phyloP scores from a whole-genome alignment of 2,797 vertebrate genomes.

The Cetoscarus ocellatus region DNA sequence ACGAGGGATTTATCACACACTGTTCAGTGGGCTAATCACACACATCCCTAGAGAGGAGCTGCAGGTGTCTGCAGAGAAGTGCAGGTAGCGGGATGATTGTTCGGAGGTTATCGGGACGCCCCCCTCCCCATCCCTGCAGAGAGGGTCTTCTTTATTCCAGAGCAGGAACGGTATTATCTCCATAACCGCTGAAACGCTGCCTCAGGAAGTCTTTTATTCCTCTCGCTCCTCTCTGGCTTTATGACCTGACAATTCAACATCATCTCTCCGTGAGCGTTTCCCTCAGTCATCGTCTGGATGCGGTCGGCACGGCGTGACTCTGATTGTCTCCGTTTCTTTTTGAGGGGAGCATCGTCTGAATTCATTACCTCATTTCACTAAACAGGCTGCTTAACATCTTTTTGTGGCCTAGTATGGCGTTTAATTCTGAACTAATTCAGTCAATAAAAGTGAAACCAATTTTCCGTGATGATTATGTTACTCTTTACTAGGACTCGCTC shows the following conservation, averaged over 20 bases:
- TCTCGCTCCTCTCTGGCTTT: constrained; percentile 28
- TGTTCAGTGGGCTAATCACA: too few species aligned
- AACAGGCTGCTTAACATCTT: constrained; percentile 18
- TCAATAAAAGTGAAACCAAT: constrained; percentile 35
- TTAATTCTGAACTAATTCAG: constrained; percentile 40
- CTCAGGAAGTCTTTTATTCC: constrained; percentile 38
- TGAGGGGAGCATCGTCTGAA: constrained; percentile 36
- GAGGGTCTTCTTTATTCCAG: constrained; percentile 53
- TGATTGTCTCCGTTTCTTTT: constrained; percentile 45
- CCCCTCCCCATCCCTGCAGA: constrained; percentile 10
- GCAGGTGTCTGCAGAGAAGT: neutral
- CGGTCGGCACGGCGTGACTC: constrained; percentile 23
- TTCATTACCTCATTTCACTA: constrained; percentile 45
- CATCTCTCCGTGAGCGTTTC: constrained; percentile 34
- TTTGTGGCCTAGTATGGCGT: neutral
- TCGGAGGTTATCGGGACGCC: constrained; percentile 19
- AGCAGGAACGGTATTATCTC: constrained; percentile 62
- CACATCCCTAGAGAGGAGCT: neutral
- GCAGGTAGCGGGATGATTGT: constrained; percentile 8
- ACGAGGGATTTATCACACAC: too few species aligned
- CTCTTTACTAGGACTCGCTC: constrained; percentile 33
- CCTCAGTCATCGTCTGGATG: constrained; percentile 42
- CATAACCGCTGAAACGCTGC: constrained; percentile 56
- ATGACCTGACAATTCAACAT: constrained; percentile 46
- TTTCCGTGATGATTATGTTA: constrained; percentile 32